Evolutionary conservation across 2,797 vertebrate species (phyloP).

Genomic region (Lithobates pipiens): DNA sequence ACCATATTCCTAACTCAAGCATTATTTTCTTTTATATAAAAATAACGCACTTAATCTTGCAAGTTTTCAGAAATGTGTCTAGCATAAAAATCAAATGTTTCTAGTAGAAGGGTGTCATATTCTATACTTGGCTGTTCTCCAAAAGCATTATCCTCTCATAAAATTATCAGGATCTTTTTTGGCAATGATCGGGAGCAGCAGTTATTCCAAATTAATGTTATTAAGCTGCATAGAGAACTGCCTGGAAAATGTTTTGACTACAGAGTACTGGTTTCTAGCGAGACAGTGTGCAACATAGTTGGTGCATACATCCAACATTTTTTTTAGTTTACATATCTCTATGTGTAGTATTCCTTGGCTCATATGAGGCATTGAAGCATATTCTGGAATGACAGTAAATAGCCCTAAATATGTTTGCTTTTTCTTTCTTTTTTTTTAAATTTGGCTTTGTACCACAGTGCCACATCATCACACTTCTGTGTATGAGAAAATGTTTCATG

Average conservation of each 20-base stretch:
- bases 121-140: conserved; percentile 50
- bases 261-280: conserved; percentile 65
- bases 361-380: conserved; percentile 65
- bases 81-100: conserved; percentile 53
- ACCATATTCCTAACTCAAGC: conserved; percentile 1
- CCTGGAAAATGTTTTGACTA: conserved; percentile 68
- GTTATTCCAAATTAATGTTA: conserved; percentile 75
- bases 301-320: conserved; percentile 63
- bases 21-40: conserved; percentile 21
- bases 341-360: conserved; percentile 71
- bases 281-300: conserved; percentile 67
- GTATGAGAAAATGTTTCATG: neutral
- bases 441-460: conserved; percentile 25
- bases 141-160: conserved; percentile 62
- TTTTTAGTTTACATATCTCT: conserved; percentile 68
- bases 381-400: conserved; percentile 67
- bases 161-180: conserved; percentile 60
- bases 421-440: neutral
- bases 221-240: conserved; percentile 73
- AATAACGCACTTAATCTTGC: conserved; percentile 21
- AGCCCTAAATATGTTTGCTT: conserved; percentile 57
- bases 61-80: conserved; percentile 50
- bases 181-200: conserved; percentile 56
- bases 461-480: conserved; percentile 39
- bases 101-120: conserved; percentile 54